Evolutionary conservation across 2,113 vertebrate species (phyloP).

Genomic region (Desmodus rotundus): DNA sequence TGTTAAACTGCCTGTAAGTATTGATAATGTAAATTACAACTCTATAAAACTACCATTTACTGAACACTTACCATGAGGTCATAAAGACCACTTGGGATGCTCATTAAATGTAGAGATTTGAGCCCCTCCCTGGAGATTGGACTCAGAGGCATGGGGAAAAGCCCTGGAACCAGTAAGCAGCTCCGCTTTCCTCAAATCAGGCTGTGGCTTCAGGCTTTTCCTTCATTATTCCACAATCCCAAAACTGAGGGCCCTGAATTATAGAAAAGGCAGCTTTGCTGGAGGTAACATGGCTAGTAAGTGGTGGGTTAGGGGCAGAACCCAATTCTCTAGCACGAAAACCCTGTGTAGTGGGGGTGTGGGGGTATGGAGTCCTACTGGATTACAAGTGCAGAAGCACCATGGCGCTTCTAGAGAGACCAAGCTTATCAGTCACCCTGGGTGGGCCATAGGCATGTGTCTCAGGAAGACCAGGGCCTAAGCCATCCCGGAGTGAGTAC

Average conservation of each 20-base stretch:
- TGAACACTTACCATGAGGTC: constrained; percentile 22
- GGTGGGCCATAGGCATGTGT: background rate
- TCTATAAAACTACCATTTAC: constrained; percentile 11
- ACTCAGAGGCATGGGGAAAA: background rate
- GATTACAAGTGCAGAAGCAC: background rate
- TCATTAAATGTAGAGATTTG: constrained; percentile 3
- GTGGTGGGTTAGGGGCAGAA: background rate
- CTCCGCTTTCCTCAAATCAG: background rate
- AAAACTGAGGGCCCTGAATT: background rate
- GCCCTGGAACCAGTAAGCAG: background rate
- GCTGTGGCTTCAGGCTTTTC: background rate
- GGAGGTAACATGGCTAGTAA: background rate
- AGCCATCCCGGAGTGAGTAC: background rate
- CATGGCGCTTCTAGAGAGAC: background rate
- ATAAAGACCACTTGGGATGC: background rate
- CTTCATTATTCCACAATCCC: background rate
- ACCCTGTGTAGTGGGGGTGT: background rate
- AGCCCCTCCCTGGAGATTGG: background rate
- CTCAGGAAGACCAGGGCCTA: background rate
- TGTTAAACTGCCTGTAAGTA: constrained; percentile 27
- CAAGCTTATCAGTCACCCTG: background rate
- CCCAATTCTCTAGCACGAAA: background rate
- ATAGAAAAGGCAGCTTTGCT: background rate
- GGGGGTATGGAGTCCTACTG: background rate
- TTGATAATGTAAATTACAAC: constrained; percentile 27